A percentile compares a stretch with the other conserved stretches of the same genome.
Evolutionary conservation across 2,797 vertebrate species (phyloP).

Genomic region (Channallabes apus): DNA sequence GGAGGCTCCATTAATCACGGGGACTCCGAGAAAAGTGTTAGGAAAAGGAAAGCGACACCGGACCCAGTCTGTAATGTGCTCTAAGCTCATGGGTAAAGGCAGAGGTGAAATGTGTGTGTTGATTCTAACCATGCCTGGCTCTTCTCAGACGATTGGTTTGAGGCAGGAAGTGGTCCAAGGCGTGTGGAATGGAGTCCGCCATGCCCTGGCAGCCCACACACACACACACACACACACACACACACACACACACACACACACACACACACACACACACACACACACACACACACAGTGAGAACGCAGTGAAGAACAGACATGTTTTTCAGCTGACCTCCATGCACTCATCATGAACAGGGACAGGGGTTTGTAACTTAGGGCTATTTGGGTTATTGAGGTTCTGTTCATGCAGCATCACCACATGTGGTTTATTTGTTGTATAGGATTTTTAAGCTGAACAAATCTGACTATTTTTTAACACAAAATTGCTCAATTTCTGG

Average conservation of each 20-base stretch:
- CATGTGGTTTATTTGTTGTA: neutral
- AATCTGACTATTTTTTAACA: neutral
- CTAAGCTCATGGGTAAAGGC: conserved; percentile 36
- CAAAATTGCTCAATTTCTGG: neutral
- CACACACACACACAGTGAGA: conserved; percentile 12
- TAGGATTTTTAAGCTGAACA: neutral
- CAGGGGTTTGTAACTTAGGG: neutral
- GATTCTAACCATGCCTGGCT: conserved; percentile 57
- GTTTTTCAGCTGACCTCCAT: neutral
- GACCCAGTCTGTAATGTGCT: conserved; percentile 44
- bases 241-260: conserved; percentile 21
- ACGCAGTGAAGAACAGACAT: neutral
- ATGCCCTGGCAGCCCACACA: conserved; percentile 48
- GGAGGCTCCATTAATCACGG: conserved; percentile 54
- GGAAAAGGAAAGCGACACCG: conserved; percentile 56
- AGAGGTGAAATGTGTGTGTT: conserved; percentile 46
- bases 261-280: conserved; percentile 57
- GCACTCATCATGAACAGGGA: neutral
- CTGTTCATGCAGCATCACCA: neutral
- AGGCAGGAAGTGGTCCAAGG: conserved; percentile 56
- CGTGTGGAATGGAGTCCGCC: conserved; percentile 33
- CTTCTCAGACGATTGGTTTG: conserved; percentile 52
- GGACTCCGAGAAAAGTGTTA: conserved; percentile 55
- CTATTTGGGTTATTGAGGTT: neutral
- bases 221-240: conserved; percentile 31